A percentile compares a stretch with the other conserved stretches of the same genome.
phyloP scores from a whole-genome alignment of 1,140 invertebrate species.

The Cataglyphis hispanica region DNA sequence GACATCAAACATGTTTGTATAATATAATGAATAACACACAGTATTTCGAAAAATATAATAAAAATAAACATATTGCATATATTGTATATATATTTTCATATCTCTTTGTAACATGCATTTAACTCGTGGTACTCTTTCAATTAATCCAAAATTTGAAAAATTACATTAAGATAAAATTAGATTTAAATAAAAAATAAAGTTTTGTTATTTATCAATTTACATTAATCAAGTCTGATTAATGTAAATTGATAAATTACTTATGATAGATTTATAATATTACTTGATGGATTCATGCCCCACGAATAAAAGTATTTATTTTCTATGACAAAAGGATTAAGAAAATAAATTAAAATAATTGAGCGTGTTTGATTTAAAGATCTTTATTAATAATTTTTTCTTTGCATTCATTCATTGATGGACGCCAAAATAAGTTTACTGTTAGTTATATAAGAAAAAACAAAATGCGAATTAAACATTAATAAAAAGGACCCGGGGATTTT shows the following conservation, averaged over 20 bases:
- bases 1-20: not conserved
- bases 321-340: not conserved
- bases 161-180: not conserved
- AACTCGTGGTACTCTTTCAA: not conserved
- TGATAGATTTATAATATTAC: not conserved
- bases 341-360: constrained; percentile 8
- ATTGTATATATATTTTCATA: no score
- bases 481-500: constrained; percentile 6
- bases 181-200: not conserved
- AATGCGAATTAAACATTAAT: constrained; percentile 6
- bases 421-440: constrained; percentile 10
- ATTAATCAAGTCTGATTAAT: not conserved
- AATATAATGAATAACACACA: not conserved
- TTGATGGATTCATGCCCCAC: not conserved
- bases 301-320: not conserved
- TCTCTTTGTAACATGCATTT: not conserved
- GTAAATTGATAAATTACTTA: not conserved
- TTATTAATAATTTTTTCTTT: not conserved
- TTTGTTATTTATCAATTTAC: not conserved
- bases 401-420: not conserved
- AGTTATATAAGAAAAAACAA: constrained; percentile 34
- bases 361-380: not conserved
- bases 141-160: not conserved
- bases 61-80: not conserved
- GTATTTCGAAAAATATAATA: not conserved